A percentile compares a stretch with the other conserved stretches of the same genome.
phyloP scores from a whole-genome alignment of 1,140 invertebrate genomes.

The Helicoverpa armigera region DNA sequence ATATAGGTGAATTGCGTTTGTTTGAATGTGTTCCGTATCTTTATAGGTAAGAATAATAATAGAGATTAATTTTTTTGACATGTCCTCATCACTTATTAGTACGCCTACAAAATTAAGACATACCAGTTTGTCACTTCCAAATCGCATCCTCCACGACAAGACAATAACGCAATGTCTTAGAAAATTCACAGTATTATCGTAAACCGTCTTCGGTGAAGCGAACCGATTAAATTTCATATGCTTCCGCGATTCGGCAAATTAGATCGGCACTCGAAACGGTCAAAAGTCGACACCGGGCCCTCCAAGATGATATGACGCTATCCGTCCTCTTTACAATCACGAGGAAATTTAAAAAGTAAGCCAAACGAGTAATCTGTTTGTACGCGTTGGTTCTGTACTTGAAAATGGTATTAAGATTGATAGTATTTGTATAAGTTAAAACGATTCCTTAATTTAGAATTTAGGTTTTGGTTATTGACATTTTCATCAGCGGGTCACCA shows the following conservation, averaged over 20 bases:
- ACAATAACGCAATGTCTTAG: conserved; percentile 31
- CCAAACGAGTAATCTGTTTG: conserved; percentile 51
- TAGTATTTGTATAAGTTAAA: conserved; percentile 25
- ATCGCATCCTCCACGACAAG: background rate
- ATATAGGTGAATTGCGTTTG: too few relatives aligned
- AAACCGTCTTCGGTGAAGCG: conserved; percentile 61
- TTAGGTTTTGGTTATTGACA: background rate
- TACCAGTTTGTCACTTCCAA: background rate
- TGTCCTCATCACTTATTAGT: too few relatives aligned
- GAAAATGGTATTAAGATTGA: conserved; percentile 38
- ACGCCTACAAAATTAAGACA: background rate
- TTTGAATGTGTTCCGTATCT: too few relatives aligned
- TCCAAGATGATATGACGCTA: conserved; percentile 73
- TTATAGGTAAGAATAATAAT: too few relatives aligned
- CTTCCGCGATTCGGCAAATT: conserved; percentile 82
- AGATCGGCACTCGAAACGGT: conserved; percentile 83
- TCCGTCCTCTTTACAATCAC: conserved; percentile 75
- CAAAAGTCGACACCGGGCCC: conserved; percentile 82
- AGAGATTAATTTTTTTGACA: too few relatives aligned
- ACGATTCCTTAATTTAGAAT: conserved; percentile 23
- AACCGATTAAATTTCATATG: conserved; percentile 82
- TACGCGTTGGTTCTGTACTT: conserved; percentile 58
- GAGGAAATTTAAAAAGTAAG: conserved; percentile 73
- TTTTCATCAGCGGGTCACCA: background rate
- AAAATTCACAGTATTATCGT: conserved; percentile 48